Percentiles rank a stretch among this genome's conserved stretches.
Conservation (phyloP, 2,113 vertebrate species). For the Istiophorus platypterus region DNA sequence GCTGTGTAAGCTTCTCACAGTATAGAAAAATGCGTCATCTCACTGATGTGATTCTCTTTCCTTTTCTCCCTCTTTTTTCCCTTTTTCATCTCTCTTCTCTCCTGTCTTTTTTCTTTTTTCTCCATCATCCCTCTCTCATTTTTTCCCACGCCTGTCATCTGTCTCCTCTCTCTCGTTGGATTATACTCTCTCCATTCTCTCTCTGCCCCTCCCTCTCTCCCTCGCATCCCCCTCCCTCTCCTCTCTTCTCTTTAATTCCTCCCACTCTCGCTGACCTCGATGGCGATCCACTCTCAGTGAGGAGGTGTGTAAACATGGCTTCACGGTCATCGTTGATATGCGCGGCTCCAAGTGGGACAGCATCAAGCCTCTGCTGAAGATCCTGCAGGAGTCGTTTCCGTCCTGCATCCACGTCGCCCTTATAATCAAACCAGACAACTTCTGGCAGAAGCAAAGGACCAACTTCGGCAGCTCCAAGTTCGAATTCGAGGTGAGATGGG, state of each 20-base stretch:
- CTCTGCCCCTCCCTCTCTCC: constrained; percentile 33
- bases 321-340: constrained; percentile 99
- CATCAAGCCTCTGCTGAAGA: constrained; percentile 99
- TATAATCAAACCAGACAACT: constrained; percentile 99
- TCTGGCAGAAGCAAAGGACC: constrained; percentile 99
- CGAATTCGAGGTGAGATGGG: constrained; percentile 94
- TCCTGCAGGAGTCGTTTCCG: constrained; percentile 97
- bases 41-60: constrained; percentile 58
- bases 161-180: constrained; percentile 60
- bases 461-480: constrained; percentile 99
- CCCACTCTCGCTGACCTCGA: constrained; percentile 55
- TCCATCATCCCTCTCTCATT: constrained; percentile 59
- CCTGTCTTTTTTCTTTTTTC: not conserved
- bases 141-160: constrained; percentile 71
- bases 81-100: constrained; percentile 11
- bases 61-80: not conserved
- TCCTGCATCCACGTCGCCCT: constrained; percentile 99
- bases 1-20: constrained; percentile 66
- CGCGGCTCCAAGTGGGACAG: constrained; percentile 99
- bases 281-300: constrained; percentile 84
- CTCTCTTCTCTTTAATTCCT: constrained; percentile 45
- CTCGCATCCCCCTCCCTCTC: constrained; percentile 11
- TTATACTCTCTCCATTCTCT: constrained; percentile 62
- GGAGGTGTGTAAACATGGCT: constrained; percentile 98
- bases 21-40: constrained; percentile 76